These are phyloP conservation scores for Pongo abelii DNA, from an alignment of 2,113 vertebrate species.

Conservation along the genomic window DNA sequence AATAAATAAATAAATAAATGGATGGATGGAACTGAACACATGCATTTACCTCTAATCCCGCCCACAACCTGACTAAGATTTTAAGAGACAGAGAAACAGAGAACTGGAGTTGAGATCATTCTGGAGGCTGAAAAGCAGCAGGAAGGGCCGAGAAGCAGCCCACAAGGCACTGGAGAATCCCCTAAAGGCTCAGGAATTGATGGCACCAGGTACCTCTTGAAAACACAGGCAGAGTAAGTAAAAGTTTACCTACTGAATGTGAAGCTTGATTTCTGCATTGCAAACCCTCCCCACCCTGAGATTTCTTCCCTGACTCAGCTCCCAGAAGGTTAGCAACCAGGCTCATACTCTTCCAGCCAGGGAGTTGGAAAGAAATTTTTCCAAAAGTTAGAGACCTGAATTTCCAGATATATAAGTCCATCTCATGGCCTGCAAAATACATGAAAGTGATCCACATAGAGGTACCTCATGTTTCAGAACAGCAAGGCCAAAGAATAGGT, in stretches of 20 bases:
- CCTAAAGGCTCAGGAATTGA: no score
- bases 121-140: background rate
- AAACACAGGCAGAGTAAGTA: background rate
- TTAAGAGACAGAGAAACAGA: background rate
- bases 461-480: background rate
- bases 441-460: background rate
- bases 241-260: background rate
- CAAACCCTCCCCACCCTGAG: background rate
- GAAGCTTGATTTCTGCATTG: background rate
- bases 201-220: background rate
- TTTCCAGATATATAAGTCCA: background rate
- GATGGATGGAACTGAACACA: background rate
- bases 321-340: background rate
- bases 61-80: background rate
- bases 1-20: no score
- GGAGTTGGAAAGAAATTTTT: background rate
- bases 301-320: background rate
- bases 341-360: background rate
- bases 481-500: background rate
- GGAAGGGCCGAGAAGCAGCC: background rate
- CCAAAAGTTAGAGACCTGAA: background rate
- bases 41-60: background rate
- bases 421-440: background rate
- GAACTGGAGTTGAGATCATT: background rate
- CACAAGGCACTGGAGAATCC: background rate